A percentile compares a stretch with the other conserved stretches of the same genome.
Evolutionary conservation across 2,888 invertebrate genomes (phyloP).

Genomic region (Sesia bembeciformis): DNA sequence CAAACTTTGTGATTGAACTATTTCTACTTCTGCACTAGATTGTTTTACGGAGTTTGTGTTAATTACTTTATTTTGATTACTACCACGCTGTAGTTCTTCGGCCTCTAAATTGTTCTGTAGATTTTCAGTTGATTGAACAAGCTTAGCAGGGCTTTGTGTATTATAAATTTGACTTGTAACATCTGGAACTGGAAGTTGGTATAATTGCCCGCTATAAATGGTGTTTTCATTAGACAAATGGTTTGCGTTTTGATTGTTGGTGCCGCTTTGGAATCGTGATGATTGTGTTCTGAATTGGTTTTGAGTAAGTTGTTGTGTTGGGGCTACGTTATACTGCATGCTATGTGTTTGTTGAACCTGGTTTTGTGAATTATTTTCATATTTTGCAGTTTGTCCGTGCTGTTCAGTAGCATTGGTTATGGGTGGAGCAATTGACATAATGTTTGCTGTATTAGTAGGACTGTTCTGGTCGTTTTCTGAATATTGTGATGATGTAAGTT

Average conservation of each 20-base stretch:
- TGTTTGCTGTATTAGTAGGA: conserved; percentile 18
- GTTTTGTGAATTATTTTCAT: conserved; percentile 14
- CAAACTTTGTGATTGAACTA: conserved; percentile 38
- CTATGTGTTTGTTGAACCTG: conserved; percentile 20
- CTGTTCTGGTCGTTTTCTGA: conserved; percentile 19
- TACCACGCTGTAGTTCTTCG: conserved; percentile 11
- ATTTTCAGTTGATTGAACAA: conserved; percentile 16
- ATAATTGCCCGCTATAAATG: conserved; percentile 60
- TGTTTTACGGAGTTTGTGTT: conserved; percentile 18
- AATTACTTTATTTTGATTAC: conserved; percentile 15
- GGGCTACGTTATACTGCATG: conserved; percentile 19
- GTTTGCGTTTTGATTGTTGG: conserved; percentile 13
- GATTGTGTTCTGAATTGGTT: conserved; percentile 7
- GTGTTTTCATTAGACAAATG: conserved; percentile 22
- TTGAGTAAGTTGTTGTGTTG: conserved; percentile 6
- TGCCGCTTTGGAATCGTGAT: conserved; percentile 22
- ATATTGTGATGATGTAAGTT: conserved; percentile 54
- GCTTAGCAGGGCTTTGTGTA: conserved; percentile 25
- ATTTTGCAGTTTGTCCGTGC: conserved; percentile 17
- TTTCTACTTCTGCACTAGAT: conserved; percentile 35
- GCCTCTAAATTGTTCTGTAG: conserved; percentile 19
- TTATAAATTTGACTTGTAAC: conserved; percentile 55
- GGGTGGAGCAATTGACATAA: conserved; percentile 16
- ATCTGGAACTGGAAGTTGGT: conserved; percentile 57
- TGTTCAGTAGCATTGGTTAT: conserved; percentile 16